Percentiles rank a stretch among this genome's conserved stretches.
These are phyloP conservation scores for Ellobius talpinus DNA, from an alignment of 2,113 vertebrate genomes.

Conservation along the genomic window DNA sequence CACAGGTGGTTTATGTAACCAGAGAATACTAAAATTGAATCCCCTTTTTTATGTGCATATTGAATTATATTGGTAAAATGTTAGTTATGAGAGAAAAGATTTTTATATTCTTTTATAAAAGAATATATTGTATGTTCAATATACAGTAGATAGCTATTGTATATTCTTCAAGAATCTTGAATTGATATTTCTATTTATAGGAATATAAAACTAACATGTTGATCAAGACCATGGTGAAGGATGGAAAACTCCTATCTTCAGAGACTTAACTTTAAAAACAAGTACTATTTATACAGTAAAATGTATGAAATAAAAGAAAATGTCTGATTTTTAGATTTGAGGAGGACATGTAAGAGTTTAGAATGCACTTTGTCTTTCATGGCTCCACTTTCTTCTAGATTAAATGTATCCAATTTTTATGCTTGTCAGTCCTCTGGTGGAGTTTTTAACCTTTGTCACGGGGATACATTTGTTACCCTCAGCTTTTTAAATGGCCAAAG, in stretches of 20 bases:
- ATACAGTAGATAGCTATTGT: neutral
- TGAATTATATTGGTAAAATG: constrained; percentile 34
- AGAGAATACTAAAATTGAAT: constrained; percentile 44
- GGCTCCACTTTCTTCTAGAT: neutral
- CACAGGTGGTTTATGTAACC: constrained; percentile 48
- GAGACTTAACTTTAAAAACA: constrained; percentile 31
- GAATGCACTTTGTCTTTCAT: constrained; percentile 17
- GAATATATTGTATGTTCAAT: too few relatives aligned
- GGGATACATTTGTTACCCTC: constrained; percentile 48
- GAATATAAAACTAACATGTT: constrained; percentile 57
- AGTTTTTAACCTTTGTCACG: constrained; percentile 55
- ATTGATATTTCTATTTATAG: constrained; percentile 53
- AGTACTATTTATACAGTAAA: constrained; percentile 59
- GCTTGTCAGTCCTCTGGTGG: neutral
- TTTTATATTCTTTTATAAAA: neutral
- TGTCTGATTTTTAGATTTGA: constrained; percentile 7
- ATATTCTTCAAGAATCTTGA: constrained; percentile 54
- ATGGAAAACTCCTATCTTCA: constrained; percentile 36
- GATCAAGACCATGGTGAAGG: constrained; percentile 15
- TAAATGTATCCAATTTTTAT: constrained; percentile 40
- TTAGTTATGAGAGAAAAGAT: constrained; percentile 49
- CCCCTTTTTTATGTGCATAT: constrained; percentile 41
- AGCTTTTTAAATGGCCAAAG: constrained; percentile 60
- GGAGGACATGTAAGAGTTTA: constrained; percentile 14
- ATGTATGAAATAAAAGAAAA: constrained; percentile 7